Percentiles rank a stretch among this genome's conserved stretches.
phyloP scores from a whole-genome alignment of 2,888 invertebrate species.

The Drosophila silvestris region DNA sequence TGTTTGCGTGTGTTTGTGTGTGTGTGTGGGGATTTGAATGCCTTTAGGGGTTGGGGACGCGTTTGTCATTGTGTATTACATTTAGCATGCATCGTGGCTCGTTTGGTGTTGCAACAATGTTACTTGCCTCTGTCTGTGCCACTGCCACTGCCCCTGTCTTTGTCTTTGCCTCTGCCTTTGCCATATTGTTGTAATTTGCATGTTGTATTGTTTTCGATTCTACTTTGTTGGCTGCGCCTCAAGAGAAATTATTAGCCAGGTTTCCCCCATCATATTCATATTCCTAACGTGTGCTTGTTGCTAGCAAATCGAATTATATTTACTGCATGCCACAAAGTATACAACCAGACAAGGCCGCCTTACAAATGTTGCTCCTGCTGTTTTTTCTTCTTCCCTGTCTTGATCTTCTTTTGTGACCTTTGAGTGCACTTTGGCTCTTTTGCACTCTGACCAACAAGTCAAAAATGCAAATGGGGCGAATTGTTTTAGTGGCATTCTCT shows the following conservation, averaged over 20 bases:
- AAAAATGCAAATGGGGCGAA: slow-evolving; percentile 5
- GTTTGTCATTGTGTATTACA: slow-evolving; percentile 79
- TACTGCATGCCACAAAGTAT: slow-evolving; percentile 75
- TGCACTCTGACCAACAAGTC: slow-evolving; percentile 25
- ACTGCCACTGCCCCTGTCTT: background rate
- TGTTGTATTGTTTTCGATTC: slow-evolving; percentile 44
- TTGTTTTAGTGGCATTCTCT: slow-evolving; percentile 23
- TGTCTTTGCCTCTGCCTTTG: background rate
- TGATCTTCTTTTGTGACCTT: slow-evolving; percentile 20
- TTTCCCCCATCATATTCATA: slow-evolving; percentile 66
- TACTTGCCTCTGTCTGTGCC: slow-evolving; percentile 16
- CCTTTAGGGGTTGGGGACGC: slow-evolving; percentile 37
- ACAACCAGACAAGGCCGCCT: slow-evolving; percentile 57
- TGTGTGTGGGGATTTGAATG: slow-evolving; percentile 41
- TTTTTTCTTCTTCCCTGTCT: background rate
- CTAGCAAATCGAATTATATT: slow-evolving; percentile 76
- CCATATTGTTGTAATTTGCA: slow-evolving; percentile 72
- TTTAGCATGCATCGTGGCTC: slow-evolving; percentile 71
- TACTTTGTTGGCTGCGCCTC: slow-evolving; percentile 30
- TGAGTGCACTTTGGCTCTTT: slow-evolving; percentile 38
- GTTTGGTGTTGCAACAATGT: slow-evolving; percentile 72
- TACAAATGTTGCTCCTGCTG: slow-evolving; percentile 24
- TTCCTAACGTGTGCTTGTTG: slow-evolving; percentile 59
- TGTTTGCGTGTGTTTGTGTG: slow-evolving; percentile 29
- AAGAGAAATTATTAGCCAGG: slow-evolving; percentile 29